phyloP scores from a whole-genome alignment of 2,797 vertebrate genomes.

The Echiichthys vipera region DNA sequence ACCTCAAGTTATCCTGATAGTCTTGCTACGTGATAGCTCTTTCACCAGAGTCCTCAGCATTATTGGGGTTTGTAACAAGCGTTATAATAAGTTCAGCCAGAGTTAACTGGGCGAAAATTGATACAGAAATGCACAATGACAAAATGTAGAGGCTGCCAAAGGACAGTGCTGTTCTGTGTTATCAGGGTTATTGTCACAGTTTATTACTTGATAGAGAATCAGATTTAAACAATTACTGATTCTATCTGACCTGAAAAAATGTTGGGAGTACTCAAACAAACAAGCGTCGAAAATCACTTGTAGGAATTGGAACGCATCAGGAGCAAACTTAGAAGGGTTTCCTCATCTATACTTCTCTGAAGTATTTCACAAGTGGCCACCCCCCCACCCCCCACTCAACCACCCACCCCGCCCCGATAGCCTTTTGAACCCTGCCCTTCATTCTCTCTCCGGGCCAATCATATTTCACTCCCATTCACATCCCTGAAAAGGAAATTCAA shows the following conservation, averaged over 20 bases:
- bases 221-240: conserved; percentile 31
- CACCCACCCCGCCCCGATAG: conserved; percentile 50
- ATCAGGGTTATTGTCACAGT: conserved; percentile 29
- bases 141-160: conserved; percentile 26
- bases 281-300: conserved; percentile 29
- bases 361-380: conserved; percentile 68
- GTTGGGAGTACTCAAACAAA: conserved; percentile 29
- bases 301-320: conserved; percentile 22
- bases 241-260: conserved; percentile 14
- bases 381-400: no score
- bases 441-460: conserved; percentile 80
- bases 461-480: conserved; percentile 80
- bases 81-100: conserved; percentile 50
- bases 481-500: conserved; percentile 72
- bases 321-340: conserved; percentile 36
- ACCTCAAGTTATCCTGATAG: conserved; percentile 17
- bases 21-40: conserved; percentile 35
- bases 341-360: conserved; percentile 55
- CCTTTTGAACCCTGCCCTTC: conserved; percentile 78
- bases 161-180: conserved; percentile 19
- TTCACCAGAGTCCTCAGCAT: conserved; percentile 17
- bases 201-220: conserved; percentile 28
- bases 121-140: conserved; percentile 30
- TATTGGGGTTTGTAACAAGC: no score
- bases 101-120: conserved; percentile 57